These are phyloP conservation scores for Iselma pallidipennis DNA, from an alignment of 2,888 invertebrate genomes.

Conservation along the genomic window DNA sequence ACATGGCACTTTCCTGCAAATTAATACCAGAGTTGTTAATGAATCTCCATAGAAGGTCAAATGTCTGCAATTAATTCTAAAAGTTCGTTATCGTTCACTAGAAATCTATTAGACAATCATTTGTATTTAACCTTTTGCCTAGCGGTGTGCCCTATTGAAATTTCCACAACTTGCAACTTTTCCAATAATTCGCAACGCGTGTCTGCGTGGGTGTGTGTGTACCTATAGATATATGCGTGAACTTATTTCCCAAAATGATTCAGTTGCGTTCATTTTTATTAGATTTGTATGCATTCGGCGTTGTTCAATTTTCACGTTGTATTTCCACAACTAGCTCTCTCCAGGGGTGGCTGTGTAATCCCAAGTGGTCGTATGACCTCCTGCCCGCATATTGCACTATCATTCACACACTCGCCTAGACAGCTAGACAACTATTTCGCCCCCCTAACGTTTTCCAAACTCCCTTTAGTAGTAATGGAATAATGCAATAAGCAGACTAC, in stretches of 20 bases:
- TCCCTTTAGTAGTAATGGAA: constrained; percentile 38
- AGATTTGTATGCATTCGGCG: constrained; percentile 29
- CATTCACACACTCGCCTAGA: constrained; percentile 40
- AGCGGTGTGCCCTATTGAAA: no score
- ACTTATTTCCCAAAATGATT: constrained; percentile 26
- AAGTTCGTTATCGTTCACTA: constrained; percentile 13
- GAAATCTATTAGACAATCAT: constrained; percentile 14
- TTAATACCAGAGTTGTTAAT: constrained; percentile 26
- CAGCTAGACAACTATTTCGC: constrained; percentile 42
- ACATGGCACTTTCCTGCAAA: constrained; percentile 25
- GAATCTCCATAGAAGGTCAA: constrained; percentile 24
- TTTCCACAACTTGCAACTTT: neutral
- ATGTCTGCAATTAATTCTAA: constrained; percentile 22
- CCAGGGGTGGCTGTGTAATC: constrained; percentile 26
- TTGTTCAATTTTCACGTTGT: constrained; percentile 45
- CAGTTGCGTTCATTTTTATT: constrained; percentile 27
- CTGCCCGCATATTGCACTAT: constrained; percentile 47
- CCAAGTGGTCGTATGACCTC: constrained; percentile 40
- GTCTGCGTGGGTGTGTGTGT: no score
- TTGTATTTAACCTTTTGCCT: constrained; percentile 7
- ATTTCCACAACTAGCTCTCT: constrained; percentile 41
- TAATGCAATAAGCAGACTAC: constrained; percentile 33
- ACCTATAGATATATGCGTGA: neutral
- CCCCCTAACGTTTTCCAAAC: constrained; percentile 41
- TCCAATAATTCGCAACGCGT: no score